These are phyloP conservation scores for Heliconius eleuchia DNA, from an alignment of 1,140 invertebrate genomes.

Conservation along the genomic window DNA sequence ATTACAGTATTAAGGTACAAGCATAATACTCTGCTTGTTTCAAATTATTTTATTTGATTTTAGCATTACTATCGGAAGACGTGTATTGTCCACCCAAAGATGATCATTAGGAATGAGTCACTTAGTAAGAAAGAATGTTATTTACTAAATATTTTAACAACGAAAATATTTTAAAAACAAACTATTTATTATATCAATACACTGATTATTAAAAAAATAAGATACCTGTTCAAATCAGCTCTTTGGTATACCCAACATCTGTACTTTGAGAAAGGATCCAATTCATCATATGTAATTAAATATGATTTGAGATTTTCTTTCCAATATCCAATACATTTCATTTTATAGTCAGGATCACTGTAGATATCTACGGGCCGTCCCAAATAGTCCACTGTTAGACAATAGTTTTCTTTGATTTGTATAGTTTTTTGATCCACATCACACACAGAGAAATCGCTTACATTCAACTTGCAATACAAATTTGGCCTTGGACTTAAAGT, in stretches of 20 bases:
- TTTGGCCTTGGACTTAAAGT: constrained; percentile 95
- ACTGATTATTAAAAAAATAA: not conserved
- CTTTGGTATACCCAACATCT: constrained; percentile 99
- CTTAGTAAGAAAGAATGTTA: too few species aligned
- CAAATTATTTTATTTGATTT: too few species aligned
- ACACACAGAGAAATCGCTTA: constrained; percentile 97
- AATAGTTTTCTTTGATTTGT: constrained; percentile 96
- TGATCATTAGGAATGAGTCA: too few species aligned
- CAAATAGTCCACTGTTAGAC: constrained; percentile 96
- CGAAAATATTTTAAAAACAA: too few species aligned
- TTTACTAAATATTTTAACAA: too few species aligned
- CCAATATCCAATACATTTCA: constrained; percentile 99
- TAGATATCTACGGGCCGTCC: constrained; percentile 96
- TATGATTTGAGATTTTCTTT: constrained; percentile 99
- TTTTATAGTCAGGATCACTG: constrained; percentile 97
- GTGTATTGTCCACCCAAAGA: too few species aligned
- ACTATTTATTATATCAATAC: too few species aligned
- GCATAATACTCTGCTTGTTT: too few species aligned
- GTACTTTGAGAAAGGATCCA: constrained; percentile 97
- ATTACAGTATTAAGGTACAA: too few species aligned
- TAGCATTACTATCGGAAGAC: too few species aligned
- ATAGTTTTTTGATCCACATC: constrained; percentile 96
- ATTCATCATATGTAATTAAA: constrained; percentile 97
- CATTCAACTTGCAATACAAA: constrained; percentile 95
- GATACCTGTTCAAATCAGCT: constrained; percentile 92